Conservation (phyloP, 2,113 vertebrate species). For the Catharus fuscescens region DNA sequence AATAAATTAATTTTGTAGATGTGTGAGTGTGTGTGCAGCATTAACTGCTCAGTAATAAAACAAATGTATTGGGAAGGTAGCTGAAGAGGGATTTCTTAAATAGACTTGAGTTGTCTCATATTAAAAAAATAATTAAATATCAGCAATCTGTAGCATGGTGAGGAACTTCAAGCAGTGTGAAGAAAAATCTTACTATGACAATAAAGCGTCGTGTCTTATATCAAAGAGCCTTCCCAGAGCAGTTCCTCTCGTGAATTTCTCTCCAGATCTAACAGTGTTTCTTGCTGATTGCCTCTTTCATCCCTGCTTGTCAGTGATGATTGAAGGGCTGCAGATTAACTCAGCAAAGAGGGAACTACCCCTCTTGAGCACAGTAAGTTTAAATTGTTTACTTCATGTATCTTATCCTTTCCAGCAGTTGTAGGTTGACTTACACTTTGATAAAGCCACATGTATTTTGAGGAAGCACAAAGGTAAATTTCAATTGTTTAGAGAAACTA, state of each 20-base stretch:
- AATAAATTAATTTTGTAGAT: slow-evolving; percentile 14
- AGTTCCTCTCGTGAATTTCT: neutral
- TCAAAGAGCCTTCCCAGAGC: neutral
- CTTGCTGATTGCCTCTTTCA: neutral
- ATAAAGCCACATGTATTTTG: neutral
- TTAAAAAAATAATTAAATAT: neutral
- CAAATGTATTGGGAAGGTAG: neutral
- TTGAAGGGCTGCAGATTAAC: neutral
- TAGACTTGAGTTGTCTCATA: neutral
- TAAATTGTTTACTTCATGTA: neutral
- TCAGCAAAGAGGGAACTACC: neutral
- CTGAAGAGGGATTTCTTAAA: neutral
- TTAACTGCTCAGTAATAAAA: neutral
- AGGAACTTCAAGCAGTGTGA: neutral
- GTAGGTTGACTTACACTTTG: neutral
- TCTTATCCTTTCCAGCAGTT: neutral
- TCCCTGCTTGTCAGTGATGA: neutral
- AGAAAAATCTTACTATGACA: neutral
- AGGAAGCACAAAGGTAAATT: neutral
- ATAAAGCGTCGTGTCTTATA: neutral
- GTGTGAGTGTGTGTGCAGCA: neutral
- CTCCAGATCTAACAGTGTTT: neutral
- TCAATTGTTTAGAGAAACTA: neutral
- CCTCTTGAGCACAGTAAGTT: neutral
- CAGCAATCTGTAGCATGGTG: neutral